phyloP scores from a whole-genome alignment of 2,797 vertebrate species.

The Rhodeus uyekii region DNA sequence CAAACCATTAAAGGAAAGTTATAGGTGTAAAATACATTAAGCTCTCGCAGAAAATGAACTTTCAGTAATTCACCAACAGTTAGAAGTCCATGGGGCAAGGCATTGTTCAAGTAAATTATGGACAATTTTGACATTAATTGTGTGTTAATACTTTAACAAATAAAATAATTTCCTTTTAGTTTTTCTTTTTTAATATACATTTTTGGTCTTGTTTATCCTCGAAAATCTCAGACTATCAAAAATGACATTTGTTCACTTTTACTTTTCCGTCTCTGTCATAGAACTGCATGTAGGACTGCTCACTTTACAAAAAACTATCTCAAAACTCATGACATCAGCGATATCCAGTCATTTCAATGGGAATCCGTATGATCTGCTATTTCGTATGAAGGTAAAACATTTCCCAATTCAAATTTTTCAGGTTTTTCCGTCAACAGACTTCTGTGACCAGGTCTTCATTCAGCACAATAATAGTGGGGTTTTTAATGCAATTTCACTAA shows the following conservation, averaged over 20 bases:
- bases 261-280: neutral
- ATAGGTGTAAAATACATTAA: neutral
- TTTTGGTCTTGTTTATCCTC: neutral
- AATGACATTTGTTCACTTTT: neutral
- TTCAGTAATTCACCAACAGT: neutral
- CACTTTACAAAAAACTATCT: too few species aligned
- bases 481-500: neutral
- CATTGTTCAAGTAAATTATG: too few species aligned
- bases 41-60: neutral
- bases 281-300: neutral
- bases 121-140: too few species aligned
- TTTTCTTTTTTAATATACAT: neutral
- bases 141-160: too few species aligned
- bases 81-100: neutral
- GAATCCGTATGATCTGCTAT: too few species aligned
- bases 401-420: neutral
- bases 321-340: too few species aligned
- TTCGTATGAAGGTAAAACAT: too few species aligned
- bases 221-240: neutral
- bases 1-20: neutral
- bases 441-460: neutral
- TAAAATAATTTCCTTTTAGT: too few species aligned
- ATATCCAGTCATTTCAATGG: too few species aligned
- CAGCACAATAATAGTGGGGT: neutral
- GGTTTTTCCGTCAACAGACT: neutral